phyloP scores from a whole-genome alignment of 2,888 invertebrate genomes.

The Chrysina gloriosa region DNA sequence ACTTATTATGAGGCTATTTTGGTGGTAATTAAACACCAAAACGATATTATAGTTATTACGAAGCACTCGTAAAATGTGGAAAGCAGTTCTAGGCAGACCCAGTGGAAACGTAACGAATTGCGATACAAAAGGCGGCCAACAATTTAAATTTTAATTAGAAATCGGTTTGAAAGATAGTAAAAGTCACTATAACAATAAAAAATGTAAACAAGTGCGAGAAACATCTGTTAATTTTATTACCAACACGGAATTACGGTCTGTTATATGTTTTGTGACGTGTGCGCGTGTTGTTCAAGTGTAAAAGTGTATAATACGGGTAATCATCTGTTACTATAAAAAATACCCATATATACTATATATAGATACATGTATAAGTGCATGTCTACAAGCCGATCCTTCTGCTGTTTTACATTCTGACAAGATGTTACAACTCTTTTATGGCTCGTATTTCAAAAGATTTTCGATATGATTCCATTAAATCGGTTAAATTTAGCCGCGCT shows the following conservation, averaged over 20 bases:
- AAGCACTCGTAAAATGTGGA: conserved; percentile 18
- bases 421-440: conserved; percentile 43
- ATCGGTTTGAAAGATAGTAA: conserved; percentile 40
- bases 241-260: conserved; percentile 33
- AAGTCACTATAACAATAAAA: conserved; percentile 38
- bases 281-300: conserved; percentile 21
- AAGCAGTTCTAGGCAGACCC: too few relatives aligned
- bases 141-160: conserved; percentile 42
- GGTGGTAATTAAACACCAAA: conserved; percentile 30
- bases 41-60: conserved; percentile 17
- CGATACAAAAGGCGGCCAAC: background rate
- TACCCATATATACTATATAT: conserved; percentile 11
- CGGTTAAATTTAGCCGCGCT: conserved; percentile 31
- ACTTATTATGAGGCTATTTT: conserved; percentile 11
- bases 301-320: conserved; percentile 34
- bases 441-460: conserved; percentile 41
- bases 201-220: conserved; percentile 41
- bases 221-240: conserved; percentile 43
- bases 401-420: conserved; percentile 42
- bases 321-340: conserved; percentile 41
- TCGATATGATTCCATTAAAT: conserved; percentile 38
- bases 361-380: background rate
- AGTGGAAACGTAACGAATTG: background rate
- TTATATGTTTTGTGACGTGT: conserved; percentile 20
- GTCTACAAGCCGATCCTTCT: conserved; percentile 15